A percentile compares a stretch with the other conserved stretches of the same genome.
These are phyloP conservation scores for Microchirus variegatus DNA, from an alignment of 2,797 vertebrate species.

Conservation along the genomic window DNA sequence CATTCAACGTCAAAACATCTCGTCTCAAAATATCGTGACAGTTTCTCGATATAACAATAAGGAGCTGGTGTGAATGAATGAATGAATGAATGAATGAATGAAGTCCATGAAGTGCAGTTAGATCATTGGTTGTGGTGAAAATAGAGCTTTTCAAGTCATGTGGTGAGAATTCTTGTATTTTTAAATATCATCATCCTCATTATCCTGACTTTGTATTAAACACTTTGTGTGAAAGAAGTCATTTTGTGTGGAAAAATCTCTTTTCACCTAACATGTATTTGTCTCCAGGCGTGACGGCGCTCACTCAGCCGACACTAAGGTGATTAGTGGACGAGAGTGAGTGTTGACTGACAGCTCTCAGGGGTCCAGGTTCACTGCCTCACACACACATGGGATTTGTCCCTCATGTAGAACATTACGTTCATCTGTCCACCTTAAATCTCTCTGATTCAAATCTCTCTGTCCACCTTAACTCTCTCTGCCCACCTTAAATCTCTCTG, in stretches of 20 bases:
- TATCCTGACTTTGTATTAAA: neutral
- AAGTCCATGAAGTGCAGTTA: too few species aligned
- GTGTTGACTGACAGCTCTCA: constrained; percentile 39
- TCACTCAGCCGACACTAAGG: constrained; percentile 52
- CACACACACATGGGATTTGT: constrained; percentile 52
- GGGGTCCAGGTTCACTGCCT: constrained; percentile 31
- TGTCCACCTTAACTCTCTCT: neutral
- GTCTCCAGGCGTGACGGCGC: constrained; percentile 18
- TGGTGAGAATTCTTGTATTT: too few species aligned
- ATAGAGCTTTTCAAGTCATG: too few species aligned
- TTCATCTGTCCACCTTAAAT: neutral
- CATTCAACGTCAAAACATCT: too few species aligned
- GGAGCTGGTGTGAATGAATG: too few species aligned
- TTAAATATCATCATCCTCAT: neutral
- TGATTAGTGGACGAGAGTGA: constrained; percentile 45
- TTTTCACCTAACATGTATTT: constrained; percentile 51
- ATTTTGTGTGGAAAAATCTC: constrained; percentile 32
- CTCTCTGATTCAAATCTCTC: too few species aligned
- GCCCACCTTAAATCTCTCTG: neutral
- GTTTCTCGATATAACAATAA: too few species aligned
- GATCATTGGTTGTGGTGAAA: too few species aligned
- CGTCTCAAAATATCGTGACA: too few species aligned
- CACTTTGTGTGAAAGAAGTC: constrained; percentile 43
- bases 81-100: too few species aligned
- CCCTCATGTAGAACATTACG: constrained; percentile 55